Percentiles rank a stretch among this genome's conserved stretches.
phyloP scores from a whole-genome alignment of 2,888 invertebrate genomes.

The Diplolepis rosae region DNA sequence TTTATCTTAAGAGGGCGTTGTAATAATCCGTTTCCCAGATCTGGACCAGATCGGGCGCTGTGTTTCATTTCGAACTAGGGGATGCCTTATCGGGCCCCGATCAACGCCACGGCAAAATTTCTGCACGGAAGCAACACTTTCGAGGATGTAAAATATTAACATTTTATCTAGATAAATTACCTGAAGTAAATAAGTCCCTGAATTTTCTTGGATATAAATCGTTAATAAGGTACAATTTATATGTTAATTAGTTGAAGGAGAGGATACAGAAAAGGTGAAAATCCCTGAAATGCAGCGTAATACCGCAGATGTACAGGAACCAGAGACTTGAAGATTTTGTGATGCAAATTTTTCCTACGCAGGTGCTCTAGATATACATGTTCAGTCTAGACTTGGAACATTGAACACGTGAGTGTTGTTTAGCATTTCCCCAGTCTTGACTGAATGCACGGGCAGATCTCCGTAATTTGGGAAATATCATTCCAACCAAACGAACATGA shows the following conservation, averaged over 20 bases:
- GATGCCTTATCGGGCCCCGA: no score
- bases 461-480: slow-evolving; percentile 56
- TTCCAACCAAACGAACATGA: slow-evolving; percentile 51
- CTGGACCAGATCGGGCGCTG: no score
- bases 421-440: not conserved
- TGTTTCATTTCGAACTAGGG: no score
- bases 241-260: slow-evolving; percentile 20
- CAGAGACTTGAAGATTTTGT: slow-evolving; percentile 28
- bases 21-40: no score
- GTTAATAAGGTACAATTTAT: slow-evolving; percentile 15
- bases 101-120: no score
- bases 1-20: no score
- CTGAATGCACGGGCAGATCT: slow-evolving; percentile 49
- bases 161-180: slow-evolving; percentile 13
- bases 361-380: slow-evolving; percentile 20
- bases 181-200: not conserved
- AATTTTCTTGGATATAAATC: slow-evolving; percentile 18
- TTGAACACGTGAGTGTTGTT: slow-evolving; percentile 25
- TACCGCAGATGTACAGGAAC: slow-evolving; percentile 24
- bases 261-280: slow-evolving; percentile 14
- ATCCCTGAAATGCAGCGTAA: slow-evolving; percentile 26
- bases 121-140: not conserved
- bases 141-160: not conserved
- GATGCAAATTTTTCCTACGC: slow-evolving; percentile 29
- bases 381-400: not conserved